Base-by-base conservation (phyloP, 1,140 invertebrate genomes). In the Ladona fulva region DNA sequence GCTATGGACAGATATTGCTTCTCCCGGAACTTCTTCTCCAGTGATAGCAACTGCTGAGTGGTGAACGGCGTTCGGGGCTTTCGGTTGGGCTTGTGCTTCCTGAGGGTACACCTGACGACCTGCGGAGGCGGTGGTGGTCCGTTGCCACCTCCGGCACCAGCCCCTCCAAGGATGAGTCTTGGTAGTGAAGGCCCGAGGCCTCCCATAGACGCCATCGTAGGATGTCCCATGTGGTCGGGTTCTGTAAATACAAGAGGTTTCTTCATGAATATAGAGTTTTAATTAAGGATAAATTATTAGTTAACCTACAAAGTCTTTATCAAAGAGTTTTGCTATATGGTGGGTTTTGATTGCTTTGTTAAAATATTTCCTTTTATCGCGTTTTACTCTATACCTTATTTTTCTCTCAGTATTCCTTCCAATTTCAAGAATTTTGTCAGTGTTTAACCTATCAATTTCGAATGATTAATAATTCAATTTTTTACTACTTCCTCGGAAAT, bases 11-110 rank as follows among this genome's bases (percentile, higher is more conserved):
- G 87, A 86, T 99, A 99, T 85, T 98, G 97, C 85, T 97, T 98
- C 85, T 96, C 92, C 12, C 93, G 88, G 87, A 99, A 99, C 87
- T 99, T 99, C 87, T 94, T 94, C 86, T 99, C 97, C 78, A 99
- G 87, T 10, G 95, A 93, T 37, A 97, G 85, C 42, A 99, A 87
- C 84, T 99, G 97, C 83, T 98, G 95, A 3, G 96, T 97, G 11
- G 96, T 99, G 88, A 99, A 99, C 0, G 97, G 97, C 0, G 97
- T 99, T 76, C 97, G 89, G 0, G 97, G 97, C 86, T 99, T 99
- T 78, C 97, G 88, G 86, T 99, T 99, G 24, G 96, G 96, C 83
- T 99, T 99, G 89, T 95, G 93, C 82, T 97, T 97, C 79, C 96
- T 87, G 76, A 98, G 87, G 84, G 97, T 96, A 86, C 96, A 98